These are phyloP conservation scores for Cynodonichthys magdalenae DNA, from an alignment of 2,797 vertebrate species.

Conservation along the genomic window DNA sequence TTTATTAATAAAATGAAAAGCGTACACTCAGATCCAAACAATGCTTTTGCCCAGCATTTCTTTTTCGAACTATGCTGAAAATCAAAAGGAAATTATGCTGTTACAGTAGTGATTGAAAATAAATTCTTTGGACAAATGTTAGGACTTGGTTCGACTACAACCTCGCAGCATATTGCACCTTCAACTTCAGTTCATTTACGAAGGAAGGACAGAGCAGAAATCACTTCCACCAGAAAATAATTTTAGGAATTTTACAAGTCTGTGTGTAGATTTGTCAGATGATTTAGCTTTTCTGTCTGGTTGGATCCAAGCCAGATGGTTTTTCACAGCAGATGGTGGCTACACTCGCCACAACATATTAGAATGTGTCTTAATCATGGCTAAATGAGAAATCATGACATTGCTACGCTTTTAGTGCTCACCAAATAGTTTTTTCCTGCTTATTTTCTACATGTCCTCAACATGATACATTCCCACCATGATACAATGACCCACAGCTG, in stretches of 20 bases:
- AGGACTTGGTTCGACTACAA: conserved; percentile 2
- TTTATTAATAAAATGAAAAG: too few species aligned
- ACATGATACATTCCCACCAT: too few species aligned
- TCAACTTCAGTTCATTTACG: neutral
- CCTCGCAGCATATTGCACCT: conserved; percentile 1
- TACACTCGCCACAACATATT: too few species aligned
- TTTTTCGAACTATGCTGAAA: neutral
- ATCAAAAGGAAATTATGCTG: neutral
- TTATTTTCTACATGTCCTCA: too few species aligned
- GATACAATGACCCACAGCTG: too few species aligned
- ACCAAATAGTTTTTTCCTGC: too few species aligned
- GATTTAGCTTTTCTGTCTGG: conserved; percentile 59
- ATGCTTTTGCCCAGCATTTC: neutral
- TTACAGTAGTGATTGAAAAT: neutral
- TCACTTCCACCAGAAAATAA: neutral
- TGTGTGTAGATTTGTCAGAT: conserved; percentile 38
- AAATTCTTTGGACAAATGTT: neutral
- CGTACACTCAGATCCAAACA: too few species aligned
- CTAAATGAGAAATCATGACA: too few species aligned
- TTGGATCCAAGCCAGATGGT: conserved; percentile 47
- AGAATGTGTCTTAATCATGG: too few species aligned
- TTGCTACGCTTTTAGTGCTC: too few species aligned
- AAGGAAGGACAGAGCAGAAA: conserved; percentile 1
- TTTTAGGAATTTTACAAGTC: neutral
- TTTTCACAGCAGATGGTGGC: conserved; percentile 36